Conservation (phyloP, 1,140 invertebrate genomes). For the Rhagoletis zephyria region DNA sequence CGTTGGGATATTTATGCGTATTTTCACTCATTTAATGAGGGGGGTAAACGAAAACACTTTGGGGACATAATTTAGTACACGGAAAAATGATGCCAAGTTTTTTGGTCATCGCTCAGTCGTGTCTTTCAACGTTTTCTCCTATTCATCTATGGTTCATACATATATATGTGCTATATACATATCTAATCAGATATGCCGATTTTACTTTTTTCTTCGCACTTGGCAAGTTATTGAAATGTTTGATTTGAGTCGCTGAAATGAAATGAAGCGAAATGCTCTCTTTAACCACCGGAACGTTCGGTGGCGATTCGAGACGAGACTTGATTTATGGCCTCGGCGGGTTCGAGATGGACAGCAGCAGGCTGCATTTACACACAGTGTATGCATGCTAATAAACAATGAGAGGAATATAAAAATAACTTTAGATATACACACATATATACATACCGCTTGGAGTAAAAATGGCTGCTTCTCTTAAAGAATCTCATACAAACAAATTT, state of each 20-base stretch:
- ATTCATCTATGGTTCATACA: not conserved
- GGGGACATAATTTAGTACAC: constrained; percentile 37
- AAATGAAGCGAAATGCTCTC: constrained; percentile 25
- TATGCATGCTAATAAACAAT: no score
- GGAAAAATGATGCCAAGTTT: constrained; percentile 14
- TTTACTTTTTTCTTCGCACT: constrained; percentile 13
- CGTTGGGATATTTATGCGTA: constrained; percentile 13
- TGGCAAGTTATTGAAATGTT: constrained; percentile 45
- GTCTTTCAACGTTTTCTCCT: not conserved
- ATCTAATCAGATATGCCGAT: not conserved
- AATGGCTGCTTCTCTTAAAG: no score
- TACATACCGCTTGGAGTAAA: no score
- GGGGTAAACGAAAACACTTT: constrained; percentile 4
- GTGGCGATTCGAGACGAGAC: not conserved
- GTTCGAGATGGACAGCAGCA: constrained; percentile 8
- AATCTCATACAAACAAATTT: no score
- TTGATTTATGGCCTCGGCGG: not conserved
- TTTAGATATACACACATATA: no score
- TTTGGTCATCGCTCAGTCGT: not conserved
- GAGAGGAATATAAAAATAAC: no score
- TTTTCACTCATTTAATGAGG: not conserved
- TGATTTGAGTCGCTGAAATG: constrained; percentile 15
- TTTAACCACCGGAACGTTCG: constrained; percentile 19
- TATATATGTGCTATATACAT: not conserved
- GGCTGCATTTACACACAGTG: not conserved